A percentile compares a stretch with the other conserved stretches of the same genome.
Evolutionary conservation across 2,113 vertebrate species (phyloP).

Genomic region (Elachura formosa): DNA sequence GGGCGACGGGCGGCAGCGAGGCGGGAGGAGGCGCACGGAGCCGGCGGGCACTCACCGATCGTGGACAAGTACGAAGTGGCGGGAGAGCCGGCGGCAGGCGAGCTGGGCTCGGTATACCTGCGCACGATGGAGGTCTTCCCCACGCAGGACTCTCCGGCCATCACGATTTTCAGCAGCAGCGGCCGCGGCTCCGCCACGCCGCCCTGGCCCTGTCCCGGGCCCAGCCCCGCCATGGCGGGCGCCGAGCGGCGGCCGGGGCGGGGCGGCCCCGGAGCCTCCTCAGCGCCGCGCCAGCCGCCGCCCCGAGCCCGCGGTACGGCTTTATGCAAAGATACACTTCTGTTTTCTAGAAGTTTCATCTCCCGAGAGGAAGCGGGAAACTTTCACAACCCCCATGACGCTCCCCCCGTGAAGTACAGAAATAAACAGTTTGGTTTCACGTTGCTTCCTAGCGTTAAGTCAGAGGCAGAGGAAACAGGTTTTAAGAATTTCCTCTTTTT

Average conservation of each 20-base stretch:
- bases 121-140: constrained; percentile 68
- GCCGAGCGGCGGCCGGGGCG: neutral
- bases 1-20: neutral
- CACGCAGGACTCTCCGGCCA: constrained; percentile 66
- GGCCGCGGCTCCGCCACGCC: neutral
- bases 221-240: neutral
- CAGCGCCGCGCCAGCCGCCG: neutral
- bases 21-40: neutral
- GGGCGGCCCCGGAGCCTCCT: neutral
- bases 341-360: neutral
- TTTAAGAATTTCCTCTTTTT: neutral
- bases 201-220: neutral
- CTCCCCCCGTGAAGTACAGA: neutral
- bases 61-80: constrained; percentile 59
- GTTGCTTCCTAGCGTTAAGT: neutral
- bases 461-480: neutral
- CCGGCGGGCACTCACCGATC: constrained; percentile 55
- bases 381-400: neutral
- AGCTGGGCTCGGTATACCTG: constrained; percentile 46
- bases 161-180: constrained; percentile 60
- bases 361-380: neutral
- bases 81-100: neutral
- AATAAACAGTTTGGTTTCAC: neutral
- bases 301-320: neutral
- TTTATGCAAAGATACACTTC: neutral